These are phyloP conservation scores for Anolis sagrei DNA, from an alignment of 2,113 vertebrate species.

Conservation along the genomic window DNA sequence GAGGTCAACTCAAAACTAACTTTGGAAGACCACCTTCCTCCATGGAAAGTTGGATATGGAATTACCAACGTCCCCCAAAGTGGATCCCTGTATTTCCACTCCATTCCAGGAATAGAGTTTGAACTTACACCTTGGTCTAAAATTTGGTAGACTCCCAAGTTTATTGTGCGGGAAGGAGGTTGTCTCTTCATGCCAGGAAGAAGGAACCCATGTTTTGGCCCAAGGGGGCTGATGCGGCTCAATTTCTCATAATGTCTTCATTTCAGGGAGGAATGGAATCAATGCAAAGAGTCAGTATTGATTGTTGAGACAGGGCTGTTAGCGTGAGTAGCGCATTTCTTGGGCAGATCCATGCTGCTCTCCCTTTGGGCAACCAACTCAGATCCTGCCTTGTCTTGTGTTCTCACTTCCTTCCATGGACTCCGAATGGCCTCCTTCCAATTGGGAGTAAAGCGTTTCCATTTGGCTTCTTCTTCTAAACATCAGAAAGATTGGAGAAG, in stretches of 20 bases:
- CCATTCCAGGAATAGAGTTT: background rate
- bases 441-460: background rate
- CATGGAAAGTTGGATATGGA: too few relatives aligned
- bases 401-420: fast-evolving
- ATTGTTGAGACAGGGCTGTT: slow-evolving; percentile 9
- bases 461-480: background rate
- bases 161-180: too few relatives aligned
- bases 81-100: background rate
- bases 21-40: background rate
- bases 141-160: too few relatives aligned
- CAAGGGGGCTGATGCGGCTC: background rate
- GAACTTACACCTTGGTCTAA: background rate
- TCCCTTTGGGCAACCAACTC: background rate
- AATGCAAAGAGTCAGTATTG: slow-evolving; percentile 10
- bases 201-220: fast-evolving
- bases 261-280: slow-evolving; percentile 23
- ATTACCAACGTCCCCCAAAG: too few relatives aligned
- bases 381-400: fast-evolving
- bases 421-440: fast-evolving
- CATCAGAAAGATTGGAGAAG: background rate
- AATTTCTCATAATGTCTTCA: slow-evolving; percentile 10
- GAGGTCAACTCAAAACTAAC: too few relatives aligned
- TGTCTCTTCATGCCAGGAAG: background rate
- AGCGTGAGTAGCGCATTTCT: background rate
- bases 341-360: background rate